Conservation (phyloP, 2,113 vertebrate genomes). For the Leptosomus discolor region DNA sequence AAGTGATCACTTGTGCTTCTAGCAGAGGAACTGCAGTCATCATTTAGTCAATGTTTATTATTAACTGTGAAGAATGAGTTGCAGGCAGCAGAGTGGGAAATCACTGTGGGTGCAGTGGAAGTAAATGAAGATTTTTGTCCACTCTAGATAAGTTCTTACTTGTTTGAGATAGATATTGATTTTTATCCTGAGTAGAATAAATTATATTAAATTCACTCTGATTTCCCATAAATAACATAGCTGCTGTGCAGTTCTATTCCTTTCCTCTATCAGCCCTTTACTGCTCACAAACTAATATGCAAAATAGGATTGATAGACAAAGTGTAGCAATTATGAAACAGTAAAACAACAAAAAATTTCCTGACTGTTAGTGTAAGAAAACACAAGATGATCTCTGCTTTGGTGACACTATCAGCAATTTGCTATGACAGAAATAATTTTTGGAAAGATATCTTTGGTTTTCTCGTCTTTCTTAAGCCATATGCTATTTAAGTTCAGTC, state of each 20-base stretch:
- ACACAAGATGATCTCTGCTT: neutral
- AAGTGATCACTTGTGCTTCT: neutral
- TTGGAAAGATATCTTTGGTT: neutral
- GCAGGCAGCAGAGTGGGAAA: conserved; percentile 3
- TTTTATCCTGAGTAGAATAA: neutral
- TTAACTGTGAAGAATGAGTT: conserved; percentile 45
- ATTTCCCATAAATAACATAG: neutral
- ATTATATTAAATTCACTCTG: neutral
- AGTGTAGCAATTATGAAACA: neutral
- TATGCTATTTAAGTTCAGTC: neutral
- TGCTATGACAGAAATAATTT: neutral
- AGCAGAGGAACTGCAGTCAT: conserved; percentile 31
- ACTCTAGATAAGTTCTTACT: neutral
- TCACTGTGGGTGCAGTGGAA: neutral
- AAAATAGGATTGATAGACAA: neutral
- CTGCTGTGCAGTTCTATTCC: neutral
- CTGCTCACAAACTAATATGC: neutral
- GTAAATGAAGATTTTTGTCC: conserved; percentile 30
- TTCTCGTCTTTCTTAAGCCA: neutral
- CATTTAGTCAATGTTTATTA: conserved; percentile 45
- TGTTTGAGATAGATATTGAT: neutral
- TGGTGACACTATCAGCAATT: neutral
- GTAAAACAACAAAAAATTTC: neutral
- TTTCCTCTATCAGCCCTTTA: neutral
- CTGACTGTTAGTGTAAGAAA: neutral